phyloP scores from a whole-genome alignment of 2,888 invertebrate species.

The Neocrepidodera transversa region DNA sequence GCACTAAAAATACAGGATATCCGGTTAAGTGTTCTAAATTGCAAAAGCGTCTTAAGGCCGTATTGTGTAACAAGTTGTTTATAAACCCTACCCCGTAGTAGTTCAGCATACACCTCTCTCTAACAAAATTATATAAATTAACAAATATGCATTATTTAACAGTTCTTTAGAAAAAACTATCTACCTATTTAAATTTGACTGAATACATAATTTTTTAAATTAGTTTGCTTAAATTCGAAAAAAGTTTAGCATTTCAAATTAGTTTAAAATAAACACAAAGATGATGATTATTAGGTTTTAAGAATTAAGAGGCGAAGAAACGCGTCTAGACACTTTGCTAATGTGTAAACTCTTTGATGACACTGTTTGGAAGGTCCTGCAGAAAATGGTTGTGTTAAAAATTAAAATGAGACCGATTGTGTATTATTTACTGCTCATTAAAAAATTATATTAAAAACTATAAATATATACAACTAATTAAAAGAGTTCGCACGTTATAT shows the following conservation, averaged over 20 bases:
- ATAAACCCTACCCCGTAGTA: constrained; percentile 28
- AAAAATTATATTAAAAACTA: constrained; percentile 36
- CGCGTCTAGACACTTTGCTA: constrained; percentile 26
- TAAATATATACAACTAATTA: constrained; percentile 45
- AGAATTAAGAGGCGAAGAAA: constrained; percentile 20
- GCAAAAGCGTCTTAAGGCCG: constrained; percentile 42
- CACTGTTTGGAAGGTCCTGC: constrained; percentile 9
- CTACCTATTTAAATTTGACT: not conserved
- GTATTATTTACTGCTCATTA: constrained; percentile 28
- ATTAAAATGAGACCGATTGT: not conserved
- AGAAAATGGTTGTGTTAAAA: constrained; percentile 16
- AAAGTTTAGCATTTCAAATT: constrained; percentile 12
- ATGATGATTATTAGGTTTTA: constrained; percentile 27
- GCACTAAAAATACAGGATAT: constrained; percentile 54
- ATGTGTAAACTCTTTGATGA: constrained; percentile 26
- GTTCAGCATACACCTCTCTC: constrained; percentile 18
- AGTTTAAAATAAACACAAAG: constrained; percentile 11
- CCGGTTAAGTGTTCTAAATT: constrained; percentile 49
- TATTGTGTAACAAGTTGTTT: constrained; percentile 47
- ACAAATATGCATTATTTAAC: not conserved
- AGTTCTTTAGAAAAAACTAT: not conserved
- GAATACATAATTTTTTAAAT: not conserved
- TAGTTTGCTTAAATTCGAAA: not conserved
- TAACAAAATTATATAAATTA: not conserved
- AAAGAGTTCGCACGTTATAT: constrained; percentile 48